phyloP scores from a whole-genome alignment of 1,140 invertebrate genomes.

The Danaus plexippus region DNA sequence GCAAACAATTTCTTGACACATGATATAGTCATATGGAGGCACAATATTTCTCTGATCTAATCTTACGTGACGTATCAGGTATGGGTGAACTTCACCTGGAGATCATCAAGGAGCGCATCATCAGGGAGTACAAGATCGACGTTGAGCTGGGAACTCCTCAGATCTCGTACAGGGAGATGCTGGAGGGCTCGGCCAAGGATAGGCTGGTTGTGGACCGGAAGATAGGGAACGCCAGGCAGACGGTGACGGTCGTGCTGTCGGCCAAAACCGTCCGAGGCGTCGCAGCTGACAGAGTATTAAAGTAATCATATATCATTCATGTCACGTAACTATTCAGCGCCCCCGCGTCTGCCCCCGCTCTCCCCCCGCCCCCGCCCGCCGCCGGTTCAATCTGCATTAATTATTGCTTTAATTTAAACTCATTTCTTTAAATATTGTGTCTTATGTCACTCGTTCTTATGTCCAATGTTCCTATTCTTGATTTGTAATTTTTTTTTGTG shows the following conservation, averaged over 20 bases:
- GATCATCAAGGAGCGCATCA: slow-evolving; percentile 90
- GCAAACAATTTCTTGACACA: too few relatives aligned
- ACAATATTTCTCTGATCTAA: too few relatives aligned
- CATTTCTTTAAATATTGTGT: not conserved
- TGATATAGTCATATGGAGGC: too few relatives aligned
- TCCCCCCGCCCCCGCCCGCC: too few relatives aligned
- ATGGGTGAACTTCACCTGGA: slow-evolving; percentile 99
- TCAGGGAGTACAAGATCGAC: slow-evolving; percentile 92
- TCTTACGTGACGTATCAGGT: slow-evolving; percentile 55
- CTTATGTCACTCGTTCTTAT: too few relatives aligned
- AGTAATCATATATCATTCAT: not conserved
- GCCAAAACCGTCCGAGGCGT: slow-evolving; percentile 61
- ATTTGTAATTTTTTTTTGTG: too few relatives aligned
- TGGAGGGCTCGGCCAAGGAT: slow-evolving; percentile 69
- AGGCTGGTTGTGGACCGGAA: slow-evolving; percentile 76
- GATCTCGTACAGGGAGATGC: slow-evolving; percentile 92
- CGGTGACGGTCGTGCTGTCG: slow-evolving; percentile 74
- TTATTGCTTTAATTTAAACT: not conserved
- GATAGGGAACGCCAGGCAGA: slow-evolving; percentile 74
- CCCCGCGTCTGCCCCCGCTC: too few relatives aligned
- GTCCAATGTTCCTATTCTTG: too few relatives aligned
- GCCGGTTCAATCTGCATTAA: too few relatives aligned
- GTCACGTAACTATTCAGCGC: too few relatives aligned
- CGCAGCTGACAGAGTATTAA: slow-evolving; percentile 36
- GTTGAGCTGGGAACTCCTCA: slow-evolving; percentile 94